Conservation (phyloP, 2,113 vertebrate genomes). For the Cervus canadensis region DNA sequence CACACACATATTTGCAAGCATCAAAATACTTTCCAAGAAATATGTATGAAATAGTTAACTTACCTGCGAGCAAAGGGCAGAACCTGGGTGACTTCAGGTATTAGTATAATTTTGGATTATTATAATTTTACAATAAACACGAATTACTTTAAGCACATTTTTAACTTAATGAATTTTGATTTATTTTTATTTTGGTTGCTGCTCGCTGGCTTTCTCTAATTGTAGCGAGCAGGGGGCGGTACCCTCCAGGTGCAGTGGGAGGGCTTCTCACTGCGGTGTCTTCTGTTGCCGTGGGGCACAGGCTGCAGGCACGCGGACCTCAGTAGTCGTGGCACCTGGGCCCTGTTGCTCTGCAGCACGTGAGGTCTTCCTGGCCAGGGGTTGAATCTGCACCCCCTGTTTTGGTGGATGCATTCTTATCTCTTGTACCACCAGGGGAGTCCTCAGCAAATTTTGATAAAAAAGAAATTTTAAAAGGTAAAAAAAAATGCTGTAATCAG, state of each 20-base stretch:
- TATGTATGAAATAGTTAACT: not conserved
- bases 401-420: not conserved
- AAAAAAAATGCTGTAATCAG: not conserved
- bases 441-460: not conserved
- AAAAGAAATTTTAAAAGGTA: not conserved
- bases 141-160: not conserved
- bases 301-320: not conserved
- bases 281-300: not conserved
- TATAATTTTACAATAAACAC: not conserved
- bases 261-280: accelerated
- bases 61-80: not conserved
- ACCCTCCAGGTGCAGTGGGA: not conserved
- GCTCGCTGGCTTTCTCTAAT: not conserved
- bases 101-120: not conserved
- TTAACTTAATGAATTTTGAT: not conserved
- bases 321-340: not conserved
- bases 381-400: not conserved
- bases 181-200: not conserved
- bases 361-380: not conserved
- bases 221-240: not conserved
- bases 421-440: not conserved
- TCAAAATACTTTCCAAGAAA: not conserved
- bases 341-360: not conserved
- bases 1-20: not conserved
- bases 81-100: not conserved